Evolutionary conservation across 2,113 vertebrate species (phyloP).

Genomic region (Dasyornis broadbenti): DNA sequence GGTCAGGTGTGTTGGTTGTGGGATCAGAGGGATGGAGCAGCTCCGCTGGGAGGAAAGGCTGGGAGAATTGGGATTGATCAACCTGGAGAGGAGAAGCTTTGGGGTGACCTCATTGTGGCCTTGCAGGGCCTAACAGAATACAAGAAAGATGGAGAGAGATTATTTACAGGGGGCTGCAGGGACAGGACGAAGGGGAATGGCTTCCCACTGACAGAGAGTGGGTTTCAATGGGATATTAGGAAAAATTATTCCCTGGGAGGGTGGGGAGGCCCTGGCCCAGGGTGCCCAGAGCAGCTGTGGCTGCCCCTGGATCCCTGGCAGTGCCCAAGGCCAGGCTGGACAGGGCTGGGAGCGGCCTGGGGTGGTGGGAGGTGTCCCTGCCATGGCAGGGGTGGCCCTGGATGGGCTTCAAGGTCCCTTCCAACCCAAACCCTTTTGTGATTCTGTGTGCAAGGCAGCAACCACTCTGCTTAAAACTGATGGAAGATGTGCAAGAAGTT

Average conservation of each 20-base stretch:
- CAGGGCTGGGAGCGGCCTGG: neutral
- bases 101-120: fast-evolving
- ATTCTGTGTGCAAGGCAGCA: neutral
- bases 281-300: neutral
- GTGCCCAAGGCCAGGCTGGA: neutral
- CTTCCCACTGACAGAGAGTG: neutral
- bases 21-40: neutral
- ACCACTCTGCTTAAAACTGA: neutral
- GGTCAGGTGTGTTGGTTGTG: neutral
- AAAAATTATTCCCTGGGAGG: neutral
- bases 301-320: neutral
- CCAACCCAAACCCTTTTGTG: neutral
- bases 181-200: neutral
- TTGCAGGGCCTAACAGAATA: too few species aligned
- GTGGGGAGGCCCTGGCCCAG: neutral
- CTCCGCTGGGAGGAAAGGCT: neutral
- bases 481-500: neutral
- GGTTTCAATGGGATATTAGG: neutral
- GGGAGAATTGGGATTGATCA: neutral
- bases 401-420: neutral
- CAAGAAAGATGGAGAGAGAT: neutral
- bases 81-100: neutral
- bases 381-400: neutral
- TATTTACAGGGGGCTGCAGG: neutral
- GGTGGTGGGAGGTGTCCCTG: fast-evolving